Evolutionary conservation across 2,113 vertebrate species (phyloP).

Genomic region (Zingel zingel): DNA sequence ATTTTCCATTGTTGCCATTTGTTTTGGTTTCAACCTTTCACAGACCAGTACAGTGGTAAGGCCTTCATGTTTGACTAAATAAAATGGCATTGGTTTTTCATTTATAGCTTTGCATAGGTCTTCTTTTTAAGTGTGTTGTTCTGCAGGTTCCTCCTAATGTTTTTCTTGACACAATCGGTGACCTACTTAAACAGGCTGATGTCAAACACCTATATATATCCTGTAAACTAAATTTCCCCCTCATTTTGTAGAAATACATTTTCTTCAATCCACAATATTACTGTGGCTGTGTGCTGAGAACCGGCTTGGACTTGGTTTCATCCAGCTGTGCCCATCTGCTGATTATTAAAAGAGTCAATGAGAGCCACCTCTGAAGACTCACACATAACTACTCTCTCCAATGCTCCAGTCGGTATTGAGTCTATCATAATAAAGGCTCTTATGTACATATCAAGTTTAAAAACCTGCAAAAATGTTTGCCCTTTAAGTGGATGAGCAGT

Average conservation of each 20-base stretch:
- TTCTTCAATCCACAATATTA: not conserved
- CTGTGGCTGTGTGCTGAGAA: not conserved
- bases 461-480: too few relatives aligned
- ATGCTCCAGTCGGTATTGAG: not conserved
- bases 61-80: not conserved
- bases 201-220: too few relatives aligned
- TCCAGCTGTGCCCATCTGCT: slow-evolving; percentile 39
- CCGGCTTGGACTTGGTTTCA: slow-evolving; percentile 1
- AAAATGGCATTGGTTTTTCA: not conserved
- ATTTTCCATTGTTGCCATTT: slow-evolving; percentile 18
- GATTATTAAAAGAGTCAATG: not conserved
- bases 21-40: not conserved
- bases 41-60: not conserved
- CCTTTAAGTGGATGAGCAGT: too few relatives aligned
- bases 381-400: not conserved
- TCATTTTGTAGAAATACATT: not conserved
- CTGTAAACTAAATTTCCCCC: not conserved
- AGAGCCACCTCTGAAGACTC: not conserved
- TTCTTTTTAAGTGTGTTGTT: not conserved
- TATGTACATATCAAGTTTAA: too few relatives aligned
- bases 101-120: not conserved
- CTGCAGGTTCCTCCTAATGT: too few relatives aligned
- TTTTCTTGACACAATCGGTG: not conserved
- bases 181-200: too few relatives aligned
- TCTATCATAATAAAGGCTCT: not conserved